A percentile compares a stretch with the other conserved stretches of the same genome.
Evolutionary conservation across 2,113 vertebrate species (phyloP).

Genomic region (Apteryx owenii): DNA sequence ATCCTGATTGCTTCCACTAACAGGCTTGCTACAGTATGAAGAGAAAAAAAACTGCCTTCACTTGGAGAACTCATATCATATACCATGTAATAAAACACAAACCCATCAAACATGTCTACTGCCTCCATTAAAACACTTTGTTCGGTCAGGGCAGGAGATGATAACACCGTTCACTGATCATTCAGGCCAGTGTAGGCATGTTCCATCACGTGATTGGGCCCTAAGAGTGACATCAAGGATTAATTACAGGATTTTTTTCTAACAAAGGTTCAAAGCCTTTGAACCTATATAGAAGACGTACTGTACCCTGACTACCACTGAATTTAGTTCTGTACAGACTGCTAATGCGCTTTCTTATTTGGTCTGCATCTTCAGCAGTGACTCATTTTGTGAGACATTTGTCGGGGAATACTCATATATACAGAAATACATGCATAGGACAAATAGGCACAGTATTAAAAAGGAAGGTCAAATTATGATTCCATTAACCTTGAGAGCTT

Average conservation of each 20-base stretch:
- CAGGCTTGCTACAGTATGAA: neutral
- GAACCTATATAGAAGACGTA: neutral
- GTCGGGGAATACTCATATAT: neutral
- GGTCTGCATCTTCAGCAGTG: neutral
- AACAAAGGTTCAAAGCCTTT: neutral
- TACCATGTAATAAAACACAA: neutral
- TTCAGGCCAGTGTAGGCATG: neutral
- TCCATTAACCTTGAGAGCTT: constrained; percentile 36
- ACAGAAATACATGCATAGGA: neutral
- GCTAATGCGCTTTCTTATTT: neutral
- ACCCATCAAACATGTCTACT: neutral
- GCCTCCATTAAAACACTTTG: accelerated
- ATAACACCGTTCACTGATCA: constrained; percentile 3
- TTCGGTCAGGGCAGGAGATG: neutral
- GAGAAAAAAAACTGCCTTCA: neutral
- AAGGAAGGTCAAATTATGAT: neutral
- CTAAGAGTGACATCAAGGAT: neutral
- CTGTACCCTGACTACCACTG: neutral
- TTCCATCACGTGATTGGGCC: neutral
- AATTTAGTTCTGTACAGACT: neutral
- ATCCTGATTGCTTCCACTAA: neutral
- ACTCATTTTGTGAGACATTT: neutral
- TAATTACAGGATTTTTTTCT: neutral
- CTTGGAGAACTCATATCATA: neutral
- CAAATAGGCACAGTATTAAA: neutral